Percentiles rank a stretch among this genome's conserved stretches.
Conservation (phyloP, 2,888 invertebrate genomes). For the Digitonthophagus gazella region DNA sequence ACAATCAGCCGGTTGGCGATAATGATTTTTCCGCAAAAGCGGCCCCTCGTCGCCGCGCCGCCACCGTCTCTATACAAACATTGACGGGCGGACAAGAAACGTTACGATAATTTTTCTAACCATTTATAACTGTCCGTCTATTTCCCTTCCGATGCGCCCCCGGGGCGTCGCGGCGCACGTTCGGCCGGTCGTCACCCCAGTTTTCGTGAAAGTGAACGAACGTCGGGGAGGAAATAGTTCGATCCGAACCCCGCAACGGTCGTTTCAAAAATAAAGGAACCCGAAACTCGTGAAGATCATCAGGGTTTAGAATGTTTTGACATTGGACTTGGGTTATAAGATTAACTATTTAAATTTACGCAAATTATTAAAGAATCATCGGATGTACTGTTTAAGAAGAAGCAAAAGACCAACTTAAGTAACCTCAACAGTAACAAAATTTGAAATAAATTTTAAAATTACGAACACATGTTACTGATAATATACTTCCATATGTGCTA, state of each 20-base stretch:
- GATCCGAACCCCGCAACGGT: no score
- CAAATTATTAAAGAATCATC: no score
- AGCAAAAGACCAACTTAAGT: no score
- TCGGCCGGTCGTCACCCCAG: neutral
- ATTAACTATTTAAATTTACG: no score
- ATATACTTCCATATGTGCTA: no score
- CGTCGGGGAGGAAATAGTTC: neutral
- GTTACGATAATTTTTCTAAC: constrained; percentile 67
- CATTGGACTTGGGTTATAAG: no score
- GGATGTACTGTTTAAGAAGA: no score
- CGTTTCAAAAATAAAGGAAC: neutral
- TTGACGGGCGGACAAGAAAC: constrained; percentile 53
- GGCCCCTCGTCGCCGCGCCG: neutral
- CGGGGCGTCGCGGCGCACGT: constrained; percentile 26
- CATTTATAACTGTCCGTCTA: constrained; percentile 71
- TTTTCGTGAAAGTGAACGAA: neutral
- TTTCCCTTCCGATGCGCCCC: constrained; percentile 57
- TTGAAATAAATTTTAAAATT: no score
- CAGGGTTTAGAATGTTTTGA: no score
- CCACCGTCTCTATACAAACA: constrained; percentile 41
- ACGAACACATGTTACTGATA: no score
- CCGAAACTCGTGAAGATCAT: no score
- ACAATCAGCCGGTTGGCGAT: neutral
- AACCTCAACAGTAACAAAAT: no score
- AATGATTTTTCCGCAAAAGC: constrained; percentile 10